These are phyloP conservation scores for Hypotaenidia philippensis DNA, from an alignment of 2,797 vertebrate species.

Conservation along the genomic window DNA sequence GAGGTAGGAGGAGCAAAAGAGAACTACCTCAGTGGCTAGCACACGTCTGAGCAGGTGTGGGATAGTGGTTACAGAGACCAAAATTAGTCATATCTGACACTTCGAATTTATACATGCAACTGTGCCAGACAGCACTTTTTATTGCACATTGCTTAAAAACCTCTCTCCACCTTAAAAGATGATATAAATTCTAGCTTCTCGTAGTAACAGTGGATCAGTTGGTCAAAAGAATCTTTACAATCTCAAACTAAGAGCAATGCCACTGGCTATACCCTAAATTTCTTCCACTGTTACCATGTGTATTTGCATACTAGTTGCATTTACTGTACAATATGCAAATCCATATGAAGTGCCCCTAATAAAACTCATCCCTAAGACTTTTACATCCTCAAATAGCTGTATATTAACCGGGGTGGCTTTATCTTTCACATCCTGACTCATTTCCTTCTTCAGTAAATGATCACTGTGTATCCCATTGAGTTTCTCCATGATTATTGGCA, in stretches of 20 bases:
- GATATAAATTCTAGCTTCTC: not conserved
- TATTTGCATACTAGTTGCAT: constrained; percentile 26
- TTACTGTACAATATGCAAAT: constrained; percentile 13
- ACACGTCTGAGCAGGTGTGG: not conserved
- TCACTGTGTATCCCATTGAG: not conserved
- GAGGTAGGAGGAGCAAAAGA: not conserved
- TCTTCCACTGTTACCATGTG: not conserved
- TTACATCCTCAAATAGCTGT: not conserved
- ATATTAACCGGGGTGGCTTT: constrained; percentile 6
- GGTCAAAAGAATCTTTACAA: constrained; percentile 7
- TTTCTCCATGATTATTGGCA: not conserved
- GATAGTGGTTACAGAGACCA: not conserved
- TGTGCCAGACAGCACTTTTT: not conserved
- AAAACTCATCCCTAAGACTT: not conserved
- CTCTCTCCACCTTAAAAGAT: not conserved
- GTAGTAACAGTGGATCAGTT: not conserved
- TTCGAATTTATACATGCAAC: not conserved
- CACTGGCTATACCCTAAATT: not conserved
- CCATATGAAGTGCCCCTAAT: not conserved
- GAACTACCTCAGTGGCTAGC: not conserved
- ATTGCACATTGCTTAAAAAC: not conserved
- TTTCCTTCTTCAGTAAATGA: not conserved
- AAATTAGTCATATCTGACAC: not conserved
- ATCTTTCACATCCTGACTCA: not conserved
- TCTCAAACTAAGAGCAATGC: not conserved